Evolutionary conservation across 2,888 invertebrate species (phyloP), one percentile per base, ranked within the genome.

Genomic region (Bellardia bayeri): DNA sequence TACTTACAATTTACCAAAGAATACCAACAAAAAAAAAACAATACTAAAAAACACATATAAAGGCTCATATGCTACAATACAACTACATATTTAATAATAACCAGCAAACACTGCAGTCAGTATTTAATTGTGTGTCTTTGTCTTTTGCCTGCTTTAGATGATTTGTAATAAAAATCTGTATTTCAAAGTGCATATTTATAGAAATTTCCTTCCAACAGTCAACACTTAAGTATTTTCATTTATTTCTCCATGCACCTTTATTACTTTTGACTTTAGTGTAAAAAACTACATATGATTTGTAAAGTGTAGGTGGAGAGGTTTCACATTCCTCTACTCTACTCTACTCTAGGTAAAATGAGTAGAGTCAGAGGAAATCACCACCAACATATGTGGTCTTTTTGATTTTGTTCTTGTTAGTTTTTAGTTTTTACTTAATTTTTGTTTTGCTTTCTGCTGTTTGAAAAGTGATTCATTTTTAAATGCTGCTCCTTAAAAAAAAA

Each of bases 381-480:
- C 58, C 82, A 80, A 66, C 83, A 86, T 86, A 80, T 86, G 86
- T 80, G 83, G 82, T 82, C 82, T 79, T 79, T 58, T 40, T 74
- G 13, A 54, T 61, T 3, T 58, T 23, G 49, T 85, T 61, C 7
- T 14, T n/a, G 3, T 23, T 23, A 23, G 23, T 23, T 23, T 23
- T 23, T 45, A 4, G 13, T 71, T 8, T 49, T 69, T 58, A 14
- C 45, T 71, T 78, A 23, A 51, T 76, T 76, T 76, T 16, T 30
- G 49, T 82, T 82, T 68, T 58, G 51, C n/a, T 54, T 66, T 72
- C 30, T 63, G 61, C 33, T 85, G 68, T 79, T 76, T 82, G 69
- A 82, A 79, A 86, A 79, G 86, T 86, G 86, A 86, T 86, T 86
- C 86, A 83, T 80, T 76, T 68, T 76, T 42, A 83, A 76, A 76